Percentiles rank a stretch among this genome's conserved stretches.
These are phyloP conservation scores for Numida meleagris DNA, from an alignment of 2,113 vertebrate genomes.

Conservation along the genomic window DNA sequence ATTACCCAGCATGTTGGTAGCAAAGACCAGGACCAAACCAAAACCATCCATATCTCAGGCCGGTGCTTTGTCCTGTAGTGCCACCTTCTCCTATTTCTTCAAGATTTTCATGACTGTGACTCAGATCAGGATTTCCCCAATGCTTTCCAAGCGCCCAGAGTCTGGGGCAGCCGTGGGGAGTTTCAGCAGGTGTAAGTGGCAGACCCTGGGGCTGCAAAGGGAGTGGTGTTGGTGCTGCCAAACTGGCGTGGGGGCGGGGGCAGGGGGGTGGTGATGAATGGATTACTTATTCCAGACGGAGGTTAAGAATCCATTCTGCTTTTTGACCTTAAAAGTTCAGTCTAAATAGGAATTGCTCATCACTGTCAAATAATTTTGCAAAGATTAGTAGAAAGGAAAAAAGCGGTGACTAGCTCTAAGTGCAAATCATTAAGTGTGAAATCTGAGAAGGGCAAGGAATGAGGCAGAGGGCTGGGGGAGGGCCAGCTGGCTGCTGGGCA, in stretches of 20 bases:
- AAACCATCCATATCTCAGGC: not conserved
- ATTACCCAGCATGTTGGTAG: not conserved
- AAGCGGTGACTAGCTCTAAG: not conserved
- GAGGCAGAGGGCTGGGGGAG: not conserved
- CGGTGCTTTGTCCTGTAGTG: not conserved
- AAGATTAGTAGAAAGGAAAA: not conserved
- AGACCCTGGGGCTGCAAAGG: not conserved
- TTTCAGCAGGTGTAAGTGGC: not conserved
- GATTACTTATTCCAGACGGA: not conserved
- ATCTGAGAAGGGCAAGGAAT: constrained; percentile 13
- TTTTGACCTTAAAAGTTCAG: not conserved
- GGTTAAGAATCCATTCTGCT: not conserved
- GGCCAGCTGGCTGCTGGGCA: not conserved
- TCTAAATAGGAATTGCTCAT: not conserved
- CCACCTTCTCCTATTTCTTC: not conserved
- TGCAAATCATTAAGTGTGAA: not conserved
- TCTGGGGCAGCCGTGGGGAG: not conserved
- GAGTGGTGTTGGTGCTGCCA: not conserved
- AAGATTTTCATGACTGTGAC: not conserved
- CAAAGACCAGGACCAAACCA: not conserved
- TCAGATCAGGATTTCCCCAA: not conserved
- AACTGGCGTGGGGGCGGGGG: not conserved
- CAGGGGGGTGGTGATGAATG: too few relatives aligned
- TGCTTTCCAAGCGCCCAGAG: not conserved
- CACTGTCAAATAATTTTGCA: not conserved